Percentiles rank a stretch among this genome's conserved stretches.
Evolutionary conservation across 2,888 invertebrate species (phyloP).

Genomic region (Eulithis testata): DNA sequence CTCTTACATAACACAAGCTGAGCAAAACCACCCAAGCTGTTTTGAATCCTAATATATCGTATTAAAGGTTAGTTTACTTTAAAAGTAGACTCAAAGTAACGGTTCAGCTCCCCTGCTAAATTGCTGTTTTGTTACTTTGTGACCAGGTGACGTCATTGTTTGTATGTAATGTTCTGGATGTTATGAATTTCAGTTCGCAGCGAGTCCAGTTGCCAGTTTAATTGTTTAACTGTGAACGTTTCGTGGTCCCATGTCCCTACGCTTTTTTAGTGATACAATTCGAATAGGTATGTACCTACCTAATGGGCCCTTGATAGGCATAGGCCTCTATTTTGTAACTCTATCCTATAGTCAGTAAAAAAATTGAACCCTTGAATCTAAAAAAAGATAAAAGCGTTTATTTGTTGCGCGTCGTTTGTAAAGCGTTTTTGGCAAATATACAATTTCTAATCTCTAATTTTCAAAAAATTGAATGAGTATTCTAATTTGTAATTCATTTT

Average conservation of each 20-base stretch:
- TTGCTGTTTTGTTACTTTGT: constrained; percentile 48
- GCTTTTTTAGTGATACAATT: no score
- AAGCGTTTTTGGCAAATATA: no score
- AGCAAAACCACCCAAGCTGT: background rate
- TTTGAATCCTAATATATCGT: constrained; percentile 1
- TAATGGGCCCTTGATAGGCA: no score
- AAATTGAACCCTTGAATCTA: no score
- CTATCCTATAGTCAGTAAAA: no score
- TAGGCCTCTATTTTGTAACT: no score
- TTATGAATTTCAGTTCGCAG: constrained; percentile 22
- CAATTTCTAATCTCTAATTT: no score
- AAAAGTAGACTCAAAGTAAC: background rate
- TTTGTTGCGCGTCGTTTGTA: no score
- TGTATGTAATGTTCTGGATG: constrained; percentile 23
- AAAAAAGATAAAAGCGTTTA: no score
- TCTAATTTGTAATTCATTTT: no score
- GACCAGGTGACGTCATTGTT: constrained; percentile 27
- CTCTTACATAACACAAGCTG: background rate
- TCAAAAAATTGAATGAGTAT: no score
- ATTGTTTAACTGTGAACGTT: constrained; percentile 13
- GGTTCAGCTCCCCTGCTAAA: constrained; percentile 42
- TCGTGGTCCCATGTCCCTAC: constrained; percentile 1
- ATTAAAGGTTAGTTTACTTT: constrained; percentile 7
- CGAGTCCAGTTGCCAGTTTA: constrained; percentile 6
- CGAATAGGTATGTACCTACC: no score